Percentiles rank a stretch among this genome's conserved stretches.
These are phyloP conservation scores for Girardia tigrina DNA, from an alignment of 2,888 invertebrate genomes.

Conservation along the genomic window DNA sequence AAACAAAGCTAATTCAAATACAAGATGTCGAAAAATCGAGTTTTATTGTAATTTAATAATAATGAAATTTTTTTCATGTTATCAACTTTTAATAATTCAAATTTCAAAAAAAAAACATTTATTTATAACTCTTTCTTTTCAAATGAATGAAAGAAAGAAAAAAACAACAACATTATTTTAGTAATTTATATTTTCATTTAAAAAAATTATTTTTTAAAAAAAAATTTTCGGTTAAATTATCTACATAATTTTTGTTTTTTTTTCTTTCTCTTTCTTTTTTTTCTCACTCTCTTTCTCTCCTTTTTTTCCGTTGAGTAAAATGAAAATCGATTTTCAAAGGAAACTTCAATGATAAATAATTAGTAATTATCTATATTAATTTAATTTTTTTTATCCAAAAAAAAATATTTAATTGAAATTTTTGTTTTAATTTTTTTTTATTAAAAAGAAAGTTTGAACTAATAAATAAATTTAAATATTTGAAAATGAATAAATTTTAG, in stretches of 20 bases:
- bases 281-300: background rate
- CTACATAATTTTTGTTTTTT: too few relatives aligned
- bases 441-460: too few relatives aligned
- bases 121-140: background rate
- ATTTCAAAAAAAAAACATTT: too few relatives aligned
- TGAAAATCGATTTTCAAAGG: slow-evolving; percentile 5
- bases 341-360: slow-evolving; percentile 15
- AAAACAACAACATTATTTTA: background rate
- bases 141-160: background rate
- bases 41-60: background rate
- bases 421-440: too few relatives aligned
- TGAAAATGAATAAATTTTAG: too few relatives aligned
- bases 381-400: too few relatives aligned
- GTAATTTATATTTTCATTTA: background rate
- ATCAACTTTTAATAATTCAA: background rate
- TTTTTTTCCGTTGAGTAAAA: background rate
- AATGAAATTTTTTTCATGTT: background rate
- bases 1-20: background rate
- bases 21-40: background rate
- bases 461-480: too few relatives aligned
- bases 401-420: too few relatives aligned
- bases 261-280: too few relatives aligned
- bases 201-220: too few relatives aligned
- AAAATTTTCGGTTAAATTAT: too few relatives aligned
- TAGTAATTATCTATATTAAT: background rate